Percentiles rank a stretch among this genome's conserved stretches.
These are phyloP conservation scores for Romanogobio albipinnatus DNA, from an alignment of 2,113 vertebrate genomes.

Conservation along the genomic window DNA sequence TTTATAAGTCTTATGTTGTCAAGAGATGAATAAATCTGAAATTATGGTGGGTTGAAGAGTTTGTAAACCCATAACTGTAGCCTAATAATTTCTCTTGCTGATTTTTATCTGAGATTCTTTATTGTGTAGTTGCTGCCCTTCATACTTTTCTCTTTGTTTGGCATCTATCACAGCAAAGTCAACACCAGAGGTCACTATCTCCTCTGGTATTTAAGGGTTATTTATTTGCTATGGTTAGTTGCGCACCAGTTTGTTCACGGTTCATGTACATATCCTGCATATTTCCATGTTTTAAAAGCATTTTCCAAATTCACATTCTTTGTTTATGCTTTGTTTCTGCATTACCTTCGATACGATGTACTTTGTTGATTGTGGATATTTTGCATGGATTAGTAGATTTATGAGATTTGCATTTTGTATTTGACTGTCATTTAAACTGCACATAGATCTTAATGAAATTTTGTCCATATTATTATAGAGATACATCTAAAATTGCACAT, in stretches of 20 bases:
- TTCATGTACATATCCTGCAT: not conserved
- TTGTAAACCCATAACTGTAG: no score
- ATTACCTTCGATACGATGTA: not conserved
- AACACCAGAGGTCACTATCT: not conserved
- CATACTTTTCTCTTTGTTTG: not conserved
- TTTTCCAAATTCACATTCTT: not conserved
- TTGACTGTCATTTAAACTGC: not conserved
- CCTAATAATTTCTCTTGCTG: not conserved
- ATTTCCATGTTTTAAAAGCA: not conserved
- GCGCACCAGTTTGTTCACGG: not conserved
- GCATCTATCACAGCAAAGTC: not conserved
- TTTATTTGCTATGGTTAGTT: not conserved
- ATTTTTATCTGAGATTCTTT: not conserved
- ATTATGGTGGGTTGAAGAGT: not conserved
- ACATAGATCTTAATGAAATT: not conserved
- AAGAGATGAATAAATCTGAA: not conserved
- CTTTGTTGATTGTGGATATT: not conserved
- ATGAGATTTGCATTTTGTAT: not conserved
- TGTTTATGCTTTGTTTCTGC: not conserved
- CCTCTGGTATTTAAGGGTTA: not conserved
- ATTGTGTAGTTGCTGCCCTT: not conserved
- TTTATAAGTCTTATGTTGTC: not conserved
- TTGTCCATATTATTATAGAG: no score
- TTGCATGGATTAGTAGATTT: not conserved
- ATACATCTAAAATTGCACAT: no score